phyloP scores from a whole-genome alignment of 2,113 vertebrate genomes.

The Nothobranchius kuhntae region DNA sequence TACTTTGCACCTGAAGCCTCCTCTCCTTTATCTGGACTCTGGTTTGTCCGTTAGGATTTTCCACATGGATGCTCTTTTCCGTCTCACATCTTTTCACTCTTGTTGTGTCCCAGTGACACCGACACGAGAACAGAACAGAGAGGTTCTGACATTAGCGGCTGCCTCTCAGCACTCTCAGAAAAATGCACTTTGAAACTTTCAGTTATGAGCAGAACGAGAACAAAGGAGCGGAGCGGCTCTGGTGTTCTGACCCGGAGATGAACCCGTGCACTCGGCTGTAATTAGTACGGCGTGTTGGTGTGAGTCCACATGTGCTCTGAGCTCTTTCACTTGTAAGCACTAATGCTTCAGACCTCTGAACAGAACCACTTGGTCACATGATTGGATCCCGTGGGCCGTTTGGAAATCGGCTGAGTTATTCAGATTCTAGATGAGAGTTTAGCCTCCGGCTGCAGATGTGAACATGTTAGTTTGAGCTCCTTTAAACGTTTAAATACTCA shows the following conservation, averaged over 20 bases:
- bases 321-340: slow-evolving; percentile 42
- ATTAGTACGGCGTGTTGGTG: neutral
- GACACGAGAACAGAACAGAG: neutral
- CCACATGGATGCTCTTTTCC: too few species aligned
- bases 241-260: neutral
- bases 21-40: too few species aligned
- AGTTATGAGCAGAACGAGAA: too few species aligned
- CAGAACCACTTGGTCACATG: slow-evolving; percentile 40
- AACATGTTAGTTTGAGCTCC: too few species aligned
- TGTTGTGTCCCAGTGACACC: neutral
- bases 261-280: slow-evolving; percentile 13
- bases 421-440: neutral
- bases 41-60: too few species aligned
- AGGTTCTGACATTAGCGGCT: too few species aligned
- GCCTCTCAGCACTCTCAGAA: too few species aligned
- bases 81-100: slow-evolving; percentile 3
- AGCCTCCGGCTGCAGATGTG: neutral
- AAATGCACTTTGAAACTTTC: too few species aligned
- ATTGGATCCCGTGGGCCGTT: slow-evolving; percentile 23
- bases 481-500: too few species aligned
- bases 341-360: slow-evolving; percentile 17
- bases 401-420: slow-evolving; percentile 46
- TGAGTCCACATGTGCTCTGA: slow-evolving; percentile 24
- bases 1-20: neutral
- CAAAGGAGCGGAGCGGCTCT: too few species aligned